A percentile compares a stretch with the other conserved stretches of the same genome.
phyloP scores from a whole-genome alignment of 2,113 vertebrate species.

The Condylura cristata region DNA sequence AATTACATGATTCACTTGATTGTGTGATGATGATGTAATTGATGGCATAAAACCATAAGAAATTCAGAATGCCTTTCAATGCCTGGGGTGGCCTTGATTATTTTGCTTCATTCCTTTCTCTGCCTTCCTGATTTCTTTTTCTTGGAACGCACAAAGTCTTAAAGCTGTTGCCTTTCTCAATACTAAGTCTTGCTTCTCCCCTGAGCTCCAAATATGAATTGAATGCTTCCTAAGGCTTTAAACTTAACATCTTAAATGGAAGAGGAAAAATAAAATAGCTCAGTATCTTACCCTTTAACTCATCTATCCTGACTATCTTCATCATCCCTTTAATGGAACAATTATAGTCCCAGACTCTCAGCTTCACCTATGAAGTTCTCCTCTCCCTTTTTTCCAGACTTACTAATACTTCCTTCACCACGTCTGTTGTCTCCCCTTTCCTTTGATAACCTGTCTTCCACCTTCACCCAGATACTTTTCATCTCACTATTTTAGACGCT shows the following conservation, averaged over 20 bases:
- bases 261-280: not conserved
- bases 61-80: not conserved
- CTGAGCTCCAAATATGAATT: not conserved
- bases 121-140: not conserved
- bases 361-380: not conserved
- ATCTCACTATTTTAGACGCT: not conserved
- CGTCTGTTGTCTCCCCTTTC: not conserved
- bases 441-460: not conserved
- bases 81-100: not conserved
- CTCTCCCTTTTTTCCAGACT: not conserved
- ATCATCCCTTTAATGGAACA: not conserved
- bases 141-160: not conserved
- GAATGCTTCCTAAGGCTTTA: not conserved
- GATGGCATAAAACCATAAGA: not conserved
- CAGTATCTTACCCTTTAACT: not conserved
- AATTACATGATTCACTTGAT: constrained; percentile 1
- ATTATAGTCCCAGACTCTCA: not conserved
- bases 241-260: not conserved
- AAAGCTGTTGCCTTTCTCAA: not conserved
- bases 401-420: not conserved
- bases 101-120: not conserved
- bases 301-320: not conserved
- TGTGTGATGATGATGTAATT: not conserved
- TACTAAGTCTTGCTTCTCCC: not conserved
- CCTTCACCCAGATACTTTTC: not conserved